Conservation (phyloP, 2,797 vertebrate species). For the Mus minutoides region DNA sequence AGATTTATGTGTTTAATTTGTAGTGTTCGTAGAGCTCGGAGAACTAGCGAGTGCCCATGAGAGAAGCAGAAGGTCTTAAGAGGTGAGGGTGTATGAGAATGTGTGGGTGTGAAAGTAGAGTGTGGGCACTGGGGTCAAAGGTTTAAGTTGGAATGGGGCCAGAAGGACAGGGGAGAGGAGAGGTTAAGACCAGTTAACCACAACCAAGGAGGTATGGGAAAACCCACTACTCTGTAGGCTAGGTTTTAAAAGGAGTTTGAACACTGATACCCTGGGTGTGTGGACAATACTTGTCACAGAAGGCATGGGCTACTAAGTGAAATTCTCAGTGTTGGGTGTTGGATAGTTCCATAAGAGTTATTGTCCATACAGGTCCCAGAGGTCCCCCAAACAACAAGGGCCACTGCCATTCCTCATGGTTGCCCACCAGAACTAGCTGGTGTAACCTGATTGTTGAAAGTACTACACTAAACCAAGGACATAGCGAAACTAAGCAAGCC, state of each 20-base stretch:
- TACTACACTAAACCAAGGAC: background rate
- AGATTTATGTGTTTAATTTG: conserved; percentile 32
- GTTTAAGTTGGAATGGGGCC: background rate
- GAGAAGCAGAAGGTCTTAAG: background rate
- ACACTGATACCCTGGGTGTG: background rate
- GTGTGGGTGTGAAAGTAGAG: background rate
- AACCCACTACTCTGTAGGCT: background rate
- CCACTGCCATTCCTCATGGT: background rate
- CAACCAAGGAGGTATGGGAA: background rate
- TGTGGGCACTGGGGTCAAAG: background rate
- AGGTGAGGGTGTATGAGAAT: background rate
- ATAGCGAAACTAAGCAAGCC: background rate
- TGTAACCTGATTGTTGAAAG: background rate
- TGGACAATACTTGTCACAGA: background rate
- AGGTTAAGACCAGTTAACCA: background rate
- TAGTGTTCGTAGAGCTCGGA: background rate
- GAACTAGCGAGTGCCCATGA: background rate
- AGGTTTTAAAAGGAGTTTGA: background rate
- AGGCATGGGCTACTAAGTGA: background rate
- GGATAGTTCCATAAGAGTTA: background rate
- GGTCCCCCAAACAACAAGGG: background rate
- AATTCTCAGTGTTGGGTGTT: background rate
- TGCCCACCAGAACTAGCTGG: background rate
- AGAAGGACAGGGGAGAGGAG: too few relatives aligned
- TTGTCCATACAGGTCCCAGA: background rate